A percentile compares a stretch with the other conserved stretches of the same genome.
These are phyloP conservation scores for Stramonita haemastoma DNA, from an alignment of 2,888 invertebrate genomes.

Conservation along the genomic window DNA sequence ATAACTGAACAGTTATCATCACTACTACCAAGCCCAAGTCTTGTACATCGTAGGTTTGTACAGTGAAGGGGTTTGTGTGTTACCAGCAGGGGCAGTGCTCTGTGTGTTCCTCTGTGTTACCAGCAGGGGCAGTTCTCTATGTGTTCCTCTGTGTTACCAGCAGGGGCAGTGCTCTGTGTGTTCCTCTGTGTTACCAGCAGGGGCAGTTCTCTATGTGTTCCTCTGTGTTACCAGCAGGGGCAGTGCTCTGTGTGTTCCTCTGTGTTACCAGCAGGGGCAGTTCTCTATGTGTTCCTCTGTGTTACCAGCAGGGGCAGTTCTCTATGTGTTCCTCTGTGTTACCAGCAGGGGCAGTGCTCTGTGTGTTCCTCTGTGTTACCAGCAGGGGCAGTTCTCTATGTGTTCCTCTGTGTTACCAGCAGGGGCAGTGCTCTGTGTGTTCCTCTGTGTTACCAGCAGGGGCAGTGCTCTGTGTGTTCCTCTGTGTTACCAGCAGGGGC, in stretches of 20 bases:
- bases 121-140: neutral
- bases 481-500: neutral
- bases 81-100: neutral
- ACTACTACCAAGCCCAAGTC: too few relatives aligned
- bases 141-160: neutral
- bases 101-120: neutral
- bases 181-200: conserved; percentile 10
- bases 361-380: neutral
- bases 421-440: neutral
- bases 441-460: neutral
- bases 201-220: neutral
- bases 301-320: neutral
- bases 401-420: conserved; percentile 5
- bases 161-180: neutral
- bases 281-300: neutral
- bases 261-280: neutral
- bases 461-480: neutral
- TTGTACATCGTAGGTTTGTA: too few relatives aligned
- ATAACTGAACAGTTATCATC: too few relatives aligned
- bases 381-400: neutral
- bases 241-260: neutral
- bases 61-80: too few relatives aligned
- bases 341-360: neutral
- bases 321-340: neutral
- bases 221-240: neutral